phyloP scores from a whole-genome alignment of 2,797 vertebrate genomes.

The Spinus pinus region DNA sequence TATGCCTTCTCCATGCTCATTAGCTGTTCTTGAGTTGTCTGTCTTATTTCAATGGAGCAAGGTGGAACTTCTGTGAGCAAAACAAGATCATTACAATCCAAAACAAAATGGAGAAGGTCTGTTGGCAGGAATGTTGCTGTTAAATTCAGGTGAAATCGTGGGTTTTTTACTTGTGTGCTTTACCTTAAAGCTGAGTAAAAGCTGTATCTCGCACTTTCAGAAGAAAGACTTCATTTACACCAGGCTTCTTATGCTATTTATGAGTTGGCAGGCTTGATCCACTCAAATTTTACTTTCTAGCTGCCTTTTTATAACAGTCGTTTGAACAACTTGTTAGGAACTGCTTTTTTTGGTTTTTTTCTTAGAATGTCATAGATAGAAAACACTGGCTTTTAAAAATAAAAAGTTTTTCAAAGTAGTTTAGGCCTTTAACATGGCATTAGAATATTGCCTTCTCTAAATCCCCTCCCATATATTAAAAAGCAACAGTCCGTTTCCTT shows the following conservation, averaged over 20 bases:
- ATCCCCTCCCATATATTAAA: not conserved
- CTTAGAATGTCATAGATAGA: not conserved
- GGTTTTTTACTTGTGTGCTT: not conserved
- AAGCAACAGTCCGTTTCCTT: not conserved
- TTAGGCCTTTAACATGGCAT: not conserved
- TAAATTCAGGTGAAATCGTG: not conserved
- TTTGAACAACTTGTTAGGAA: not conserved
- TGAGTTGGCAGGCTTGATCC: not conserved
- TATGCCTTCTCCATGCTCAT: not conserved
- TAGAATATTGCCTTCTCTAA: conserved; percentile 8
- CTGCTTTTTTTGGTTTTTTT: not conserved
- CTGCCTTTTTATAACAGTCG: not conserved
- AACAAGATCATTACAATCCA: not conserved
- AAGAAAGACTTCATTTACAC: not conserved
- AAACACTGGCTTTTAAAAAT: not conserved
- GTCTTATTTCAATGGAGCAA: not conserved
- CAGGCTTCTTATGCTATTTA: not conserved
- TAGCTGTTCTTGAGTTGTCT: not conserved
- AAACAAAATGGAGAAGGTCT: not conserved
- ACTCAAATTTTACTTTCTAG: not conserved
- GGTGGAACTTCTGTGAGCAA: not conserved
- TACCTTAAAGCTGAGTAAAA: not conserved
- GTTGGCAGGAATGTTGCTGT: not conserved
- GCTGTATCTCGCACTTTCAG: not conserved
- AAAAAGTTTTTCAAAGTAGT: not conserved